Base-by-base conservation (phyloP, 2,888 invertebrate species). In the Dusona sp. region DNA sequence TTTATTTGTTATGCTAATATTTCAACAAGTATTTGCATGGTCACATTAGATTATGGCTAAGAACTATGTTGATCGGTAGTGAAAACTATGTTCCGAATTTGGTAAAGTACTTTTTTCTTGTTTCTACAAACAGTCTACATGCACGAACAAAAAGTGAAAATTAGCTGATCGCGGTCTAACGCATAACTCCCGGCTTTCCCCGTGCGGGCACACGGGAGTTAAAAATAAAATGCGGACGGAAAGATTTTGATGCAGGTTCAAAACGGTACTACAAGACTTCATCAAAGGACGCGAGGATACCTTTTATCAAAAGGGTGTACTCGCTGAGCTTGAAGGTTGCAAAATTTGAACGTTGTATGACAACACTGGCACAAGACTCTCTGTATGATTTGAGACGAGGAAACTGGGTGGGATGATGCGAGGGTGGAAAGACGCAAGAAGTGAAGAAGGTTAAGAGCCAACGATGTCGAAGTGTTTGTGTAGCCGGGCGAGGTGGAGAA, bases 401-500 rank as follows among this genome's bases (percentile, higher is more conserved):
- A 70, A 65, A 79, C 67, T 70, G 19, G 70, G 29, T 84, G 75
- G 68, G 83, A 61, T 73, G 81, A 74, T 70, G 61, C 38, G 61
- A 61, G 86, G 70, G 65, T 54, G 65, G 64, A 61, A 61, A 57
- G 57, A 70, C 79, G 77, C 42, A 61, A 54, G 75, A 13, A 75
- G 68, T 48, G 70, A 80, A 73, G 83, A 86, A 83, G 86, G 87
- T 87, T 83, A 86, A 83, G 87, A 86, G 87, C 75, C 83, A 85
- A 84, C 84, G 86, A 86, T 79, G 84, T 78, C 88, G 84, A 89
- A 91, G 91, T 93, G 93, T 93, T 93, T 93, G 92, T 90, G 90
- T 92, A 93, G 92, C 92, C 91, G 89, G 89, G 45, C 48, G 54
- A 64, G 29, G 45, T 1, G 33, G 19, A 38, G 64, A 25, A 29